These are phyloP conservation scores for Antheraea yamamai DNA, from an alignment of 2,888 invertebrate genomes.

Conservation along the genomic window DNA sequence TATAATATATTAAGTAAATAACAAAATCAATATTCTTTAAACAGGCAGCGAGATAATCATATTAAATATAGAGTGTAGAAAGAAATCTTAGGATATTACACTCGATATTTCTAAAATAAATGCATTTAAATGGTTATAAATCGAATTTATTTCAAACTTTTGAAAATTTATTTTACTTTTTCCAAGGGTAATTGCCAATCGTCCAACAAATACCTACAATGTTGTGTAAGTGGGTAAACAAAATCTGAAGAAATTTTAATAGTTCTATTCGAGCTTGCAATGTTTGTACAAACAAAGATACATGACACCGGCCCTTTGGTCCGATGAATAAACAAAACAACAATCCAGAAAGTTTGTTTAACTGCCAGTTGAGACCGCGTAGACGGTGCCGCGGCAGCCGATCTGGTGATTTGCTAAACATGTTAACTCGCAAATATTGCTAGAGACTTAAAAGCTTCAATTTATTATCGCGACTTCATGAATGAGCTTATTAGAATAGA, in stretches of 20 bases:
- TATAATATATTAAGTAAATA: too few relatives aligned
- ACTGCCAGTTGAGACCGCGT: conserved; percentile 39
- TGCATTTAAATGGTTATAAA: not conserved
- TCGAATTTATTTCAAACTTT: not conserved
- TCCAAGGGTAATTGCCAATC: not conserved
- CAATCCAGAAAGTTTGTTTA: conserved; percentile 46
- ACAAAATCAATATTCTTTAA: too few relatives aligned
- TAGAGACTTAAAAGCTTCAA: conserved; percentile 42
- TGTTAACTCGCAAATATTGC: conserved; percentile 47
- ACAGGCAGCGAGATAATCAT: too few relatives aligned
- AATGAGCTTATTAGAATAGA: conserved; percentile 20
- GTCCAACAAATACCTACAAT: not conserved
- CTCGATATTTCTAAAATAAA: not conserved
- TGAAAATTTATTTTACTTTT: not conserved
- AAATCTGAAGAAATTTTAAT: conserved; percentile 21
- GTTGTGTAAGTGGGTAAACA: conserved; percentile 10
- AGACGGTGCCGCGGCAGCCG: conserved; percentile 40
- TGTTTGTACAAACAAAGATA: conserved; percentile 47
- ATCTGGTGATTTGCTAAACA: conserved; percentile 50
- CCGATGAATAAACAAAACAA: conserved; percentile 21
- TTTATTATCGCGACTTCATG: conserved; percentile 43
- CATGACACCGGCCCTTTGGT: conserved; percentile 37
- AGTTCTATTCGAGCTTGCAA: conserved; percentile 23
- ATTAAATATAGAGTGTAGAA: too few relatives aligned
- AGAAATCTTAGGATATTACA: too few relatives aligned